Evolutionary conservation across 2,888 invertebrate species (phyloP), one percentile per base, ranked within the genome.

Genomic region (Sphecodes monilicornis): DNA sequence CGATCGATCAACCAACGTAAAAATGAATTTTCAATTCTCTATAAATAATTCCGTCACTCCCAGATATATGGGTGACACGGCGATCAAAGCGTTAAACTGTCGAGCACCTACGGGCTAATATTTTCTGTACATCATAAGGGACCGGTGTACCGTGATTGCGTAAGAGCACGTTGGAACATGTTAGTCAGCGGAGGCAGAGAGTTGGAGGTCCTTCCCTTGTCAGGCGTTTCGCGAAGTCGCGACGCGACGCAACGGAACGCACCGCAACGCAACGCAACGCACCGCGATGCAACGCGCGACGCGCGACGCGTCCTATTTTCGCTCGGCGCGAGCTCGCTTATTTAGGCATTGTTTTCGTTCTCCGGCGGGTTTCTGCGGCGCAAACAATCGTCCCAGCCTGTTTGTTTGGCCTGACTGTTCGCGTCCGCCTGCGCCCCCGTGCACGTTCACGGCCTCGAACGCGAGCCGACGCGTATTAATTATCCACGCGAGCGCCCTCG

Each of bases 291-390:
- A n/a, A n/a, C n/a, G n/a, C n/a, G n/a, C n/a, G n/a, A n/a, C n/a
- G 11, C 75, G 70, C 43, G 64, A 26, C 3, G 66, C 72, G 72
- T 76, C 57, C 83, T 32, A 66, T 83, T 83, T 82, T 54, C 83
- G 69, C 32, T 22, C 66, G 64, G 1, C 29, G 18, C 60, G 10
- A 36, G 46, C 74, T 50, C 50, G 69, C 83, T 82, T 77, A 41
- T 84, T 84, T 82, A 70, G 74, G 60, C 69, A 84, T 84, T 82
- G 84, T 84, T 84, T 82, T 77, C 84, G 70, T 54, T 43, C 60
- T 46, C 70, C 66, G 22, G 5, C 22, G 13, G 18, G n/a, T 50
- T 29, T 54, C 39, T 39, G 50, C 46, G n/a, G 50, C 60, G 32
- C 29, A 46, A 16, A 18, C n/a, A 36, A 73, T 36, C 75, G 36